Percentiles rank a stretch among this genome's conserved stretches.
Evolutionary conservation across 2,888 invertebrate species (phyloP).

Genomic region (Ophonus ardosiacus): DNA sequence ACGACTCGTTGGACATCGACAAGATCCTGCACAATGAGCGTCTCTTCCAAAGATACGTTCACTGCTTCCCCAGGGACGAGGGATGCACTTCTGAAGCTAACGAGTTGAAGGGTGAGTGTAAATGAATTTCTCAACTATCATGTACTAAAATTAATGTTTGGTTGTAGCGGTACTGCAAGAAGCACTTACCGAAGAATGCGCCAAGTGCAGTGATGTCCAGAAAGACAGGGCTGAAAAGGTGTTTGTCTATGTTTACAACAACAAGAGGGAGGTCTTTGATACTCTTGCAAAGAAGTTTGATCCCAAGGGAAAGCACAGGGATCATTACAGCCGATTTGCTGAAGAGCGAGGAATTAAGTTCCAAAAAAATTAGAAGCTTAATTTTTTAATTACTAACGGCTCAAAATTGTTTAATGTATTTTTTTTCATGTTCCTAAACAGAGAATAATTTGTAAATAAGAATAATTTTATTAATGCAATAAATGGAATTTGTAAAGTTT

Average conservation of each 20-base stretch:
- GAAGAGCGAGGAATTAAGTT: constrained; percentile 55
- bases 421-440: no score
- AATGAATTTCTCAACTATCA: background rate
- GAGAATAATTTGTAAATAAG: no score
- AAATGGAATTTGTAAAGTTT: no score
- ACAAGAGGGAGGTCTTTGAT: constrained; percentile 81
- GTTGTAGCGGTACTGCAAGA: background rate
- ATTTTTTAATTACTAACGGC: no score
- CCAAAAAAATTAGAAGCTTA: background rate
- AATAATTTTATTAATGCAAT: no score
- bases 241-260: constrained; percentile 80
- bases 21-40: constrained; percentile 83
- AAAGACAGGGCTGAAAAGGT: constrained; percentile 81
- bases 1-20: constrained; percentile 84
- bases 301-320: constrained; percentile 74
- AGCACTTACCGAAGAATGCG: background rate
- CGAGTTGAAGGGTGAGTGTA: constrained; percentile 78
- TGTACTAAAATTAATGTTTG: no score
- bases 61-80: constrained; percentile 80
- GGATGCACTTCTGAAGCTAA: constrained; percentile 84
- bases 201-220: constrained; percentile 75
- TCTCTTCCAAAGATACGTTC: constrained; percentile 75
- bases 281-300: constrained; percentile 83
- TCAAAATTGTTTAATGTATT: no score
- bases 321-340: constrained; percentile 65